Base-by-base conservation (phyloP, 1,140 invertebrate species). In the Tetramorium alpestre region DNA sequence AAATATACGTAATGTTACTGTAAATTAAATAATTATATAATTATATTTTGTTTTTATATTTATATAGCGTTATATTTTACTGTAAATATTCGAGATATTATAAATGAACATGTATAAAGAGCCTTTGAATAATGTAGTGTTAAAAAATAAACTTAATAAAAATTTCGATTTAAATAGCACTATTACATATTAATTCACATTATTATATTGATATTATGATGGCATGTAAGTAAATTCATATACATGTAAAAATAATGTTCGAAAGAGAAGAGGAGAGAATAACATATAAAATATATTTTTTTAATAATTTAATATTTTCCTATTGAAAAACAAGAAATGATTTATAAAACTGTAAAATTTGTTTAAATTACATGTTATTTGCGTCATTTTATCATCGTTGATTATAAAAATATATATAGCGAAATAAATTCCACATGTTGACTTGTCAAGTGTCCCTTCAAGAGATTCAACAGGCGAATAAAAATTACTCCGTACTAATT, bases 111-210 rank as follows among this genome's bases (percentile, higher is more conserved):
- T 64, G 7, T 33, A 7, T 16, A 38, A 38, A 38, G 18, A 7
- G 7, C 49, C n/a, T 11, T n/a, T 65, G 33, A 41, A 7, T 22
- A 67, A 44, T 67, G 38, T 22, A 72, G 22, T 72, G 22, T 49
- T 28, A 72, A 51, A 72, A 49, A 49, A 72, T 72, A 38, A 73
- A 72, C 0, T 49, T n/a, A 51, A 73, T 72, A n/a, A 51, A 54
- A 56, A 54, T 73, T 28, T 72, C 0, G 10, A 54, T 73, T 44
- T n/a, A 41, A 75, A 38, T 75, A 58, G 2, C 2, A 44, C 6
- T n/a, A 13, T 5, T 56, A 22, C 13, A 10, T n/a, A 38, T 73
- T 73, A 54, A 33, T 41, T 13, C n/a, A 60, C 3, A 28, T n/a
- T 41, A 13, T 28, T 41, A 60, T 41, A 8, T 33, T 56, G 13